phyloP scores from a whole-genome alignment of 2,888 invertebrate genomes.

The Trichogramma dendrolimi region DNA sequence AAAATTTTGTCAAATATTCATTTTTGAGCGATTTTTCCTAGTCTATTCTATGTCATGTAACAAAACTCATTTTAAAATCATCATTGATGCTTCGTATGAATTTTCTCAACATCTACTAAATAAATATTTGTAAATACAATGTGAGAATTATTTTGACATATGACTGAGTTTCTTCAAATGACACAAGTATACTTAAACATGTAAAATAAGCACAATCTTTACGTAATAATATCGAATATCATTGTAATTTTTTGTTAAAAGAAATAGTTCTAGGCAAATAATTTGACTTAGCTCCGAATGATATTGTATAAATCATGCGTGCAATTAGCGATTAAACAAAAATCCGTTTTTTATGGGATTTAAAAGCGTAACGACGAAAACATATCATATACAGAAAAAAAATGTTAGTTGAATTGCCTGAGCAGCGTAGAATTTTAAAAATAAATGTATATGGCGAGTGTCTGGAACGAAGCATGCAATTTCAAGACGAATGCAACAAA shows the following conservation, averaged over 20 bases:
- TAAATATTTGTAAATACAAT: too few relatives aligned
- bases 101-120: too few relatives aligned
- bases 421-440: conserved; percentile 47
- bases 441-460: conserved; percentile 30
- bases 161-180: too few relatives aligned
- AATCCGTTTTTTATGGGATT: conserved; percentile 42
- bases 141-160: too few relatives aligned
- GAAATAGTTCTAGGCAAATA: conserved; percentile 1
- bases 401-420: conserved; percentile 50
- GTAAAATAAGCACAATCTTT: too few relatives aligned
- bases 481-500: conserved; percentile 34
- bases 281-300: neutral
- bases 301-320: conserved; percentile 32
- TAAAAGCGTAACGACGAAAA: conserved; percentile 47
- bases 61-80: too few relatives aligned
- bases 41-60: too few relatives aligned
- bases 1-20: too few relatives aligned
- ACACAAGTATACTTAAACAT: too few relatives aligned
- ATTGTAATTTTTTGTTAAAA: conserved; percentile 22
- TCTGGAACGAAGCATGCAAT: conserved; percentile 42
- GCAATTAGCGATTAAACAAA: conserved; percentile 39
- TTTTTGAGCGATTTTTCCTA: too few relatives aligned
- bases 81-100: too few relatives aligned
- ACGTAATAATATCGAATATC: too few relatives aligned
- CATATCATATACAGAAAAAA: conserved; percentile 47